Evolutionary conservation across 1,140 invertebrate genomes (phyloP).

Genomic region (Lerema accius): DNA sequence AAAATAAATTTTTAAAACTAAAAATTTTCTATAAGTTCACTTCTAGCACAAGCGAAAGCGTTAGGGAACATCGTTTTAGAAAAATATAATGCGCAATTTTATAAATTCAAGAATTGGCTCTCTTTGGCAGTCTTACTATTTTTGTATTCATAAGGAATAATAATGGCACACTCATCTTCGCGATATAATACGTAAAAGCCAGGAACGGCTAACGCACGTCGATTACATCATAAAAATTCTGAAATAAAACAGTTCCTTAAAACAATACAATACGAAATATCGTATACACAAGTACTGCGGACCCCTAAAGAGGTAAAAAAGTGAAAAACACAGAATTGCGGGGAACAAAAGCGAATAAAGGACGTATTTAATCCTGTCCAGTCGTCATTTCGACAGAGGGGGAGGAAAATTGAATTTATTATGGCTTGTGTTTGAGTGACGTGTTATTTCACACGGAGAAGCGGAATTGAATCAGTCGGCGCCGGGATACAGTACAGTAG

Average conservation of each 20-base stretch:
- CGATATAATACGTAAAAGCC: too few relatives aligned
- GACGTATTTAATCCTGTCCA: constrained; percentile 75
- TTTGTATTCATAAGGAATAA: too few relatives aligned
- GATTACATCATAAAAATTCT: too few relatives aligned
- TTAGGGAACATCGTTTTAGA: too few relatives aligned
- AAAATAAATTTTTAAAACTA: too few relatives aligned
- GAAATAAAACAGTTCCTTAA: not conserved
- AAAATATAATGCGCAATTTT: too few relatives aligned
- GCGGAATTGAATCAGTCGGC: constrained; percentile 73
- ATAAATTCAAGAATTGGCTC: too few relatives aligned
- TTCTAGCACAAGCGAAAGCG: too few relatives aligned
- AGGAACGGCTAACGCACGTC: too few relatives aligned
- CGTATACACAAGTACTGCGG: constrained; percentile 7
- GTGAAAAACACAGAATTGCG: constrained; percentile 57
- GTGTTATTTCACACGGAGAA: constrained; percentile 78
- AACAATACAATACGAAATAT: not conserved
- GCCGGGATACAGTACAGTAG: constrained; percentile 16
- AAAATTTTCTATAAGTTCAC: too few relatives aligned
- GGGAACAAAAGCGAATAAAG: constrained; percentile 72
- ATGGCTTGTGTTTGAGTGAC: constrained; percentile 79
- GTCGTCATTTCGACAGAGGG: constrained; percentile 62
- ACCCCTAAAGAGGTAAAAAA: constrained; percentile 51
- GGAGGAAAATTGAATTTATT: constrained; percentile 81
- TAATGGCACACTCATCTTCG: too few relatives aligned
- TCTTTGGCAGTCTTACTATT: too few relatives aligned